Evolutionary conservation across 1,140 invertebrate species (phyloP).

Genomic region (Lepidurus apus): DNA sequence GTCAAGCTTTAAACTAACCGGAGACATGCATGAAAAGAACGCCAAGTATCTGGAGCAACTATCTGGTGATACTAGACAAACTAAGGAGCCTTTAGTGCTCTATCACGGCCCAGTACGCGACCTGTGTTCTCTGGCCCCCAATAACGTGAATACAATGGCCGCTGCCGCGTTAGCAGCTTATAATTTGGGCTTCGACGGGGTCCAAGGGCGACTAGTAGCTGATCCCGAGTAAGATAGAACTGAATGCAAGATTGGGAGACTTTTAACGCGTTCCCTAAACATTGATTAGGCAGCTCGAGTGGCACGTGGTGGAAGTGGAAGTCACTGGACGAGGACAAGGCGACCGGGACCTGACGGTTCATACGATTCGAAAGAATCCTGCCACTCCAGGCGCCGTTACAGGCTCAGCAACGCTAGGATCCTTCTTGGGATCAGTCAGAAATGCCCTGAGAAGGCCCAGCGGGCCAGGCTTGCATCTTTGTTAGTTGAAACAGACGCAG

Average conservation of each 20-base stretch:
- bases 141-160: constrained; percentile 60
- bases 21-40: constrained; percentile 48
- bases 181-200: constrained; percentile 57
- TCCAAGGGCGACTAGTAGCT: constrained; percentile 50
- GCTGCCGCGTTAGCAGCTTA: constrained; percentile 54
- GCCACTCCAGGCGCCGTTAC: constrained; percentile 53
- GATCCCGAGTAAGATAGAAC: constrained; percentile 49
- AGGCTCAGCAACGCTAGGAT: constrained; percentile 52
- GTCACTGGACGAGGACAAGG: constrained; percentile 48
- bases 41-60: constrained; percentile 42
- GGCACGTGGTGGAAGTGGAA: constrained; percentile 57
- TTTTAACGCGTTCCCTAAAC: not conserved
- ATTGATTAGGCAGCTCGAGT: constrained; percentile 47
- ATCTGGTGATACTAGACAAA: constrained; percentile 3
- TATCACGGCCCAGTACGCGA: constrained; percentile 54
- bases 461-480: constrained; percentile 31
- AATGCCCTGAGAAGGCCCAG: constrained; percentile 43
- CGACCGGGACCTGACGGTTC: constrained; percentile 48
- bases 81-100: constrained; percentile 43
- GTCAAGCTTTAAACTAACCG: constrained; percentile 49
- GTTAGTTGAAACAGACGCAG: not conserved
- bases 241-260: constrained; percentile 7
- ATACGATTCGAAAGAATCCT: constrained; percentile 53
- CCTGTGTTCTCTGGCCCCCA: constrained; percentile 55
- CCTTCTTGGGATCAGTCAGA: constrained; percentile 50